These are phyloP conservation scores for Oncorhynchus nerka DNA, from an alignment of 2,113 vertebrate species.

Conservation along the genomic window DNA sequence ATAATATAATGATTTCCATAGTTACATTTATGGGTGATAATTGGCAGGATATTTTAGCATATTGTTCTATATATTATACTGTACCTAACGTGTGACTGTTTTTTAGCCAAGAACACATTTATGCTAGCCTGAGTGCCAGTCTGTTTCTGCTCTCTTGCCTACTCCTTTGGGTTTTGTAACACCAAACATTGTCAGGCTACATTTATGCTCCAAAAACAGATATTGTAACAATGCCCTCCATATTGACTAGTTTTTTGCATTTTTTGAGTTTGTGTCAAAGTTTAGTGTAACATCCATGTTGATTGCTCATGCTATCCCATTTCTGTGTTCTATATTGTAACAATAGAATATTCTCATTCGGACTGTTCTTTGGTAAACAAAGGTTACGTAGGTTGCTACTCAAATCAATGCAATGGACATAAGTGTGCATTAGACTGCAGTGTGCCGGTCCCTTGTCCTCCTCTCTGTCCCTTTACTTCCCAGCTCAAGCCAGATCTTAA, in stretches of 20 bases:
- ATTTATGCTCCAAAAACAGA: background rate
- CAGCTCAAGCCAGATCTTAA: background rate
- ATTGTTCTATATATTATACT: background rate
- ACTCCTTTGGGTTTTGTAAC: too few relatives aligned
- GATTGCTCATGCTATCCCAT: background rate
- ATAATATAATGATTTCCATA: background rate
- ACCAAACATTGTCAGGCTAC: too few relatives aligned
- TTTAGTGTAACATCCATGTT: background rate
- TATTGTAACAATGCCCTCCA: background rate
- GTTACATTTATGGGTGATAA: background rate
- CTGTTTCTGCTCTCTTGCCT: too few relatives aligned
- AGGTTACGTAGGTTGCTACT: background rate
- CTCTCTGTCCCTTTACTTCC: background rate
- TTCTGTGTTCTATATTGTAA: background rate
- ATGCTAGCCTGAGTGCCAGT: too few relatives aligned
- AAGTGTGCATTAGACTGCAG: background rate
- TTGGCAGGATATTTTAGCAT: background rate
- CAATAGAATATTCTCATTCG: background rate
- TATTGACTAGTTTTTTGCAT: background rate
- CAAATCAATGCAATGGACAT: background rate
- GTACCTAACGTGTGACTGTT: background rate
- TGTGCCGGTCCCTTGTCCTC: background rate
- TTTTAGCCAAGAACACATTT: background rate
- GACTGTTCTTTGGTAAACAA: slow-evolving; percentile 10
- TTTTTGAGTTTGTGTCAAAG: background rate